Base-by-base conservation (phyloP, 2,888 invertebrate species). In the Chirona hameri region DNA sequence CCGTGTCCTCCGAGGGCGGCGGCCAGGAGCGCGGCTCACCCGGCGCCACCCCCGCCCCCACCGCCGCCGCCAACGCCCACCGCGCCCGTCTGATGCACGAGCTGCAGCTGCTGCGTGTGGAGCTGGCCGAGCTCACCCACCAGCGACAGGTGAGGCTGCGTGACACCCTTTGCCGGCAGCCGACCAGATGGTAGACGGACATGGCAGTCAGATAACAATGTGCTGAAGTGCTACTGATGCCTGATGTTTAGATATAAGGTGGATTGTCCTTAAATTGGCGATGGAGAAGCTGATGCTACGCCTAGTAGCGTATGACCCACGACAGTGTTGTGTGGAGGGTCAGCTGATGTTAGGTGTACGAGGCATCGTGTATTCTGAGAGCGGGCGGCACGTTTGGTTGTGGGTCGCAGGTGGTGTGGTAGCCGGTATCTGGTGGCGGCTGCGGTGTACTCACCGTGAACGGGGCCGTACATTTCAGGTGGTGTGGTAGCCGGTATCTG, bases 21-120 rank as follows among this genome's bases (percentile, higher is more conserved):
- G 27, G 46, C 21, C 76, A 10, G 39, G 31, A 18, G 24, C 39
- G 31, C 24, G 76, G 76, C 76, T 46, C 76, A 46, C 76, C 39
- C 39, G 21, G 39, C 7, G 10, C 21, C 46, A 24, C 39, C 12
- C 46, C 76, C 10, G 10, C 21, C 46, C 12, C 39, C 12, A 52
- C 5, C 52, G 46, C 7, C 39, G 39, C 39, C 39, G 39, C 72
- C 7, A 0, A 1, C 31, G 46, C 39, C 12, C 76, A 76, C 24
- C 39, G 76, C 21, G 76, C 76, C 39, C 76, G 76, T 24, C 76
- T 76, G 24, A 76, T 76, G 76, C 76, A 76, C 46, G 76, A 76
- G 27, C 76, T 76, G 24, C 76, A 76, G 76, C 76, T 76, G 76
- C 76, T 76, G 21, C 21, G 76, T 24, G 76, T 76, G 9, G 76